phyloP scores from a whole-genome alignment of 2,113 vertebrate genomes.

The Notothenia rossii region DNA sequence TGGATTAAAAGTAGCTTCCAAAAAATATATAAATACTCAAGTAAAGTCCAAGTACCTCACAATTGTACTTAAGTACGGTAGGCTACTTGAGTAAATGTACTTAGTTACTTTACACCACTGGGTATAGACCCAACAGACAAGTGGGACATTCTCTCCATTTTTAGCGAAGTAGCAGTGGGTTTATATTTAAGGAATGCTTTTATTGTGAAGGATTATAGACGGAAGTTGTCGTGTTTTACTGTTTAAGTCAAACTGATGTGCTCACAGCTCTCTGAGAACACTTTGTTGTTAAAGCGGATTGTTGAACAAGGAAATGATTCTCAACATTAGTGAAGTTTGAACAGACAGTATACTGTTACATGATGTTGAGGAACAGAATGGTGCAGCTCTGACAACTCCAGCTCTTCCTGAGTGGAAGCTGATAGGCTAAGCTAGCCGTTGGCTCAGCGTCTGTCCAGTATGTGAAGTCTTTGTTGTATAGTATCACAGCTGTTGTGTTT shows the following conservation, averaged over 20 bases:
- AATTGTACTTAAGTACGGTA: too few relatives aligned
- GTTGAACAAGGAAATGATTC: slow-evolving; percentile 11
- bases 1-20: too few relatives aligned
- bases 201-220: slow-evolving; percentile 36
- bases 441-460: slow-evolving; percentile 66
- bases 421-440: slow-evolving; percentile 67
- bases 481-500: slow-evolving; percentile 8
- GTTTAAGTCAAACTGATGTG: slow-evolving; percentile 38
- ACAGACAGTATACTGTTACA: background rate
- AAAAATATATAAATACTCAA: too few relatives aligned
- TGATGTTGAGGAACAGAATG: background rate
- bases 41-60: too few relatives aligned
- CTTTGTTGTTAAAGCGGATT: slow-evolving; percentile 45
- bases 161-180: background rate
- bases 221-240: slow-evolving; percentile 56
- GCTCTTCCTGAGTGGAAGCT: slow-evolving; percentile 45
- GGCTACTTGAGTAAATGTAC: too few relatives aligned
- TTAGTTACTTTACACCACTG: too few relatives aligned
- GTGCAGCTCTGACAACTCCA: slow-evolving; percentile 58
- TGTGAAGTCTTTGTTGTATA: slow-evolving; percentile 67
- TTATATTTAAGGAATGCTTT: background rate
- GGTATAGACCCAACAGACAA: too few relatives aligned
- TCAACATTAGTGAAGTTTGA: background rate
- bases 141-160: too few relatives aligned
- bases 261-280: background rate